Evolutionary conservation across 2,797 vertebrate species (phyloP), one percentile per base, ranked within the genome.

Genomic region (Anguilla megastoma): DNA sequence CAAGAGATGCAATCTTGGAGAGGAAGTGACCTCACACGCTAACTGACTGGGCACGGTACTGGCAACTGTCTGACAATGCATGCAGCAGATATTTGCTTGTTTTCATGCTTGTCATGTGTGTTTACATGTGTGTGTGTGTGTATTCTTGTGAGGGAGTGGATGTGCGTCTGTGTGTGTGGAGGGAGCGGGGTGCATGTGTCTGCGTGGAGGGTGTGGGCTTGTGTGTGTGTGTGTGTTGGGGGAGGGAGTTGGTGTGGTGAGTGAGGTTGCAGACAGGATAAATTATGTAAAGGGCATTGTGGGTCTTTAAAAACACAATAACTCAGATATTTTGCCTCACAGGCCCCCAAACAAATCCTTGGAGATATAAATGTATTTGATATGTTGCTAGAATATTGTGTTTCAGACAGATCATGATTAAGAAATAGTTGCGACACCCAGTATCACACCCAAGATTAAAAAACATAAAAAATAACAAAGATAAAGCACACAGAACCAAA

Each of bases 21-120:
- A 1, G 86, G 88, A 88, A 86, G 89, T 89, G 92, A 92, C 90
- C 91, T 90, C 89, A 86, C 88, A 41, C 27, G 90, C 89, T 76
- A 86, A 63, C 56, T 60, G 30, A 24, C 54, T 63, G 33, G 79
- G 27, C 79, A 82, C 41, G 21, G 36, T 21, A 66, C 3, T 63
- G 52, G 60, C 84, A 63, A 18, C 54, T 24, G 58, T 63, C 54
- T 60, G 45, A 85, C 74, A 54, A 86, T 74, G 80, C 56, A 76
- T 76, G 60, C 41, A 54, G 82, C 87, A 76, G 89, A 89, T 86
- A 63, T 88, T 91, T 91, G 91, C 89, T 88, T 85, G 91, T 91
- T 91, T 91, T 92, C 27, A 85, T 85, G 10, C 27, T 54, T 33
- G 48, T 60, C 50, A 3, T 82, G 24, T 48, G 41, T n/a, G 79